phyloP scores from a whole-genome alignment of 2,797 vertebrate species.

The Sebastes steindachneri region DNA sequence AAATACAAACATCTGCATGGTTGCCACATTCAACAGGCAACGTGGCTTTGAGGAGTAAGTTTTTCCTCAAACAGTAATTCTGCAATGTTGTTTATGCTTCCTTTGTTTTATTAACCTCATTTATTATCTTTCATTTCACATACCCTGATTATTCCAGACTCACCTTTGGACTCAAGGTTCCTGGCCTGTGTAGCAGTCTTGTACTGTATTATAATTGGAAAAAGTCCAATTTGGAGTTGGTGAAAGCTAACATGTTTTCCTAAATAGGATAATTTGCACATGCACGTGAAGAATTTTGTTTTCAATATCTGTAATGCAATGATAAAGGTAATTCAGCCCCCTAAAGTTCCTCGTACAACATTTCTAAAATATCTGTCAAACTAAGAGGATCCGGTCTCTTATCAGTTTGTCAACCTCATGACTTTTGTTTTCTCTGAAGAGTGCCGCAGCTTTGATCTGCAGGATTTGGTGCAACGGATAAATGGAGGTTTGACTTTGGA shows the following conservation, averaged over 20 bases:
- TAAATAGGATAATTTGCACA: not conserved
- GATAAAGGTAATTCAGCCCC: not conserved
- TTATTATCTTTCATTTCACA: conserved; percentile 2
- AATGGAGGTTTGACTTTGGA: conserved; percentile 40
- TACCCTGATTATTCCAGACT: not conserved
- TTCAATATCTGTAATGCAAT: not conserved
- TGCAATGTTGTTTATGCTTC: not conserved
- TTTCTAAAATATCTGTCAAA: not conserved
- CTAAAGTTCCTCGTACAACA: not conserved
- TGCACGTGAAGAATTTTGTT: not conserved
- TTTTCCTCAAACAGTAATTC: not conserved
- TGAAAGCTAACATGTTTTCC: not conserved
- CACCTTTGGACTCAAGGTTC: conserved; percentile 6
- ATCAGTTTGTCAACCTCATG: conserved; percentile 9
- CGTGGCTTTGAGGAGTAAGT: no score
- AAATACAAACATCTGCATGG: not conserved
- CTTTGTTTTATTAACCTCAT: conserved; percentile 1
- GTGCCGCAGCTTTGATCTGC: not conserved
- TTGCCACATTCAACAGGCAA: not conserved
- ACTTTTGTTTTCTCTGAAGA: conserved; percentile 13
- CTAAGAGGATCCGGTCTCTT: not conserved
- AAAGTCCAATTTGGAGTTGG: not conserved
- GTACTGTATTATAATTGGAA: not conserved
- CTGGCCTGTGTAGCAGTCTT: not conserved
- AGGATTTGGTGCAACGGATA: not conserved